A percentile compares a stretch with the other conserved stretches of the same genome.
These are phyloP conservation scores for Hyalella azteca DNA, from an alignment of 2,888 invertebrate species.

Conservation along the genomic window DNA sequence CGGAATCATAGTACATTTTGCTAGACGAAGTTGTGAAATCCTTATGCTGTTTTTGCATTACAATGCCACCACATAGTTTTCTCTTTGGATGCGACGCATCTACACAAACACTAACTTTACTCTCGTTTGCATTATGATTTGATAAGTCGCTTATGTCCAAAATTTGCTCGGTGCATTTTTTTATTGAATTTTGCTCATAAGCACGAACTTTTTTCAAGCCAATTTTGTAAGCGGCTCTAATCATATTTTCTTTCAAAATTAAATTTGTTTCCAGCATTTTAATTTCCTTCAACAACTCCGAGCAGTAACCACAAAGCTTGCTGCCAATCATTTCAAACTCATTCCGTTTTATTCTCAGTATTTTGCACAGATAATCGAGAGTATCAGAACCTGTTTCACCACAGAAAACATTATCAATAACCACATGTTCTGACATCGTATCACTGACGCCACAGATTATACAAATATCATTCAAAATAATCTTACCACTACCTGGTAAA, in stretches of 20 bases:
- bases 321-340: not conserved
- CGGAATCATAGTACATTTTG: not conserved
- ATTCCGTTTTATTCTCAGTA: not conserved
- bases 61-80: not conserved
- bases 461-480: not conserved
- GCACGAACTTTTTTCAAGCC: not conserved
- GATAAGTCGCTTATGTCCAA: not conserved
- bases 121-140: not conserved
- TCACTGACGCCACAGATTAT: not conserved
- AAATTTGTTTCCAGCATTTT: not conserved
- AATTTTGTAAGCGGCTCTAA: not conserved
- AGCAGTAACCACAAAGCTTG: not conserved
- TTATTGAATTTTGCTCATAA: not conserved
- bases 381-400: not conserved
- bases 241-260: not conserved
- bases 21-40: not conserved
- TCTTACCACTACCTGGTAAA: not conserved
- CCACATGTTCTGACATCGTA: not conserved
- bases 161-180: not conserved
- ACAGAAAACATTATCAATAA: not conserved
- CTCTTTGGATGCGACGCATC: not conserved
- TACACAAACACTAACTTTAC: not conserved
- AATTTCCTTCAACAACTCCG: not conserved
- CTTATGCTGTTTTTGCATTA: not conserved
- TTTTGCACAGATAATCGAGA: not conserved